Evolutionary conservation across 2,797 vertebrate species (phyloP).

Genomic region (Lepilemur septentrionalis): DNA sequence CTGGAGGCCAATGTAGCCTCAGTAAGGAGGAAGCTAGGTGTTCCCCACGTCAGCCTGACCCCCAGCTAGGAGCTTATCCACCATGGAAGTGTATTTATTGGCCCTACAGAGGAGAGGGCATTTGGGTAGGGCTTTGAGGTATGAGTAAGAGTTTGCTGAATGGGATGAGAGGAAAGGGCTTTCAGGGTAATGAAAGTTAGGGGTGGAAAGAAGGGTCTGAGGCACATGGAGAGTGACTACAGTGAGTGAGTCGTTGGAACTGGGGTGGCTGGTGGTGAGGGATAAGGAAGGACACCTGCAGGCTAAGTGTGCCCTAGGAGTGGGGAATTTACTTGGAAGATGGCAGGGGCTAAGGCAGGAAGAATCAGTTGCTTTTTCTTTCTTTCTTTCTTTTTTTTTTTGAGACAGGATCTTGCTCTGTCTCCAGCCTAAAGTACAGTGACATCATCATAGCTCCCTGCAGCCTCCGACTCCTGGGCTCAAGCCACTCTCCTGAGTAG

Average conservation of each 20-base stretch:
- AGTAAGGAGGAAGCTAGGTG: background rate
- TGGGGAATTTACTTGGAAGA: background rate
- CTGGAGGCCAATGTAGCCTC: background rate
- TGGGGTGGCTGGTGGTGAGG: background rate
- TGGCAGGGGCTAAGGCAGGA: rapidly evolving
- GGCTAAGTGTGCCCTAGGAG: rapidly evolving
- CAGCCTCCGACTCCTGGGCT: too few relatives aligned
- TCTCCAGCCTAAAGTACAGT: background rate
- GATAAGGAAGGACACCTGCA: background rate
- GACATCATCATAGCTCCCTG: too few relatives aligned
- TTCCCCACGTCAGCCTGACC: background rate
- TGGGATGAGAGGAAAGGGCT: background rate
- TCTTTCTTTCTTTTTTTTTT: background rate
- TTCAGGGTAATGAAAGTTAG: rapidly evolving
- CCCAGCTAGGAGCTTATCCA: background rate
- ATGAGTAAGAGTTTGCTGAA: background rate
- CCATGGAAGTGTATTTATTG: too few relatives aligned
- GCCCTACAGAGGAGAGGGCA: background rate
- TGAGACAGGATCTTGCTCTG: background rate
- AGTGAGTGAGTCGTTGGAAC: rapidly evolving
- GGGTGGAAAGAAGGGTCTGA: background rate
- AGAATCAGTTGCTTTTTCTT: rapidly evolving
- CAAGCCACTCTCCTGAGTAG: too few relatives aligned
- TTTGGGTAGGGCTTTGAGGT: background rate
- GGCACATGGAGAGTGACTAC: rapidly evolving